Evolutionary conservation across 2,888 invertebrate species (phyloP).

Genomic region (Hedya salicella): DNA sequence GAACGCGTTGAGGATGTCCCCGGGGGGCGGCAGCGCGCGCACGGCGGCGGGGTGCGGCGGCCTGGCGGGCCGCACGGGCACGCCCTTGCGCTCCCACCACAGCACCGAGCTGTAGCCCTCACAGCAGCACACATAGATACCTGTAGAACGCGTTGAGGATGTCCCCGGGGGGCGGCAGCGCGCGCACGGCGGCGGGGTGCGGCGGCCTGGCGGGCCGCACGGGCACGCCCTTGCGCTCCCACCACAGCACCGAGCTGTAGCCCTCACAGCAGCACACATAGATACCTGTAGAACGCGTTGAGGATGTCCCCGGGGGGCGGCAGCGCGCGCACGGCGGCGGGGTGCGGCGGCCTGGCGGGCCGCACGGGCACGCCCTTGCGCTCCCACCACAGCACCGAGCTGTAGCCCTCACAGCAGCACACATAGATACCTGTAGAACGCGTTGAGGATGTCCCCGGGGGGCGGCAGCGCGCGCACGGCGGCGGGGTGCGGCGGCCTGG

Average conservation of each 20-base stretch:
- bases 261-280: no score
- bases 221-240: conserved; percentile 55
- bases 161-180: conserved; percentile 66
- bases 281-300: conserved; percentile 29
- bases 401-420: no score
- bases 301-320: conserved; percentile 59
- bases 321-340: conserved; percentile 59
- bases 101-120: no score
- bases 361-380: conserved; percentile 55
- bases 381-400: no score
- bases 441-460: conserved; percentile 51
- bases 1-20: neutral
- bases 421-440: conserved; percentile 60
- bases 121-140: no score
- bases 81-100: conserved; percentile 55
- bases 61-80: no score
- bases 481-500: no score
- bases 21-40: conserved; percentile 50
- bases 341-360: neutral
- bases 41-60: conserved; percentile 40
- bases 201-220: no score
- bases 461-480: conserved; percentile 70
- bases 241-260: no score
- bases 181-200: conserved; percentile 52
- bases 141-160: conserved; percentile 30